Evolutionary conservation across 2,888 invertebrate species (phyloP), one percentile per base, ranked within the genome.

Genomic region (Drosophila formosana): DNA sequence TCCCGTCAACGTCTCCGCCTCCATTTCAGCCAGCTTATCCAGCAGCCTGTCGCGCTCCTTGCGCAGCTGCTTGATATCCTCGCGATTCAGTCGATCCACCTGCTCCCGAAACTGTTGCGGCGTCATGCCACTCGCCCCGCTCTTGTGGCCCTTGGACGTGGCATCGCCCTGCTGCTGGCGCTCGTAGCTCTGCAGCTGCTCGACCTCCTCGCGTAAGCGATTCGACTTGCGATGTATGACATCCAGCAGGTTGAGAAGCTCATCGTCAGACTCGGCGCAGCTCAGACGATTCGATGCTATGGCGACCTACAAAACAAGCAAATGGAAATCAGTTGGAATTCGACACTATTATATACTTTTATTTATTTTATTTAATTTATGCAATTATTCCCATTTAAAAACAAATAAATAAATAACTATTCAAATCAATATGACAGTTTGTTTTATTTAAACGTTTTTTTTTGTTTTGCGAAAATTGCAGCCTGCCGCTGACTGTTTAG

Each of bases 231-330:
- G 94, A 89, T 97, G 97, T 88, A 97, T 97, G 89, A 97, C 96
- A 91, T 97, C 97, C 83, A 97, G 94, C 49, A 97, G 94, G 88
- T 96, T 96, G 95, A 96, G 96, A 55, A 97, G 93, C 90, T 97
- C 97, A 91, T 97, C 96, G 89, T 97, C 95, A 18, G 95, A 95
- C 93, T 93, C 93, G 93, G 90, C 89, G 66, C 90, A 90, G 69
- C 91, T 84, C 65, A 90, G 80, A 61, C 91, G 92, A 82, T 91
- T 92, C 55, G 90, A 87, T 72, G 90, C 87, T 73, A 83, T 88
- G 80, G 88, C 78, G 77, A 88, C 90, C 92, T 92, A 8, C 4
- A 18, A 45, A 28, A 6, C 28, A 13, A 8, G 37, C 0, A 30
- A 11, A 45, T 37, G 9, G 9, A 0, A 25, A 13, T 62, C 4